These are phyloP conservation scores for Drepanosiphum platanoidis DNA, from an alignment of 2,888 invertebrate species.

Conservation along the genomic window DNA sequence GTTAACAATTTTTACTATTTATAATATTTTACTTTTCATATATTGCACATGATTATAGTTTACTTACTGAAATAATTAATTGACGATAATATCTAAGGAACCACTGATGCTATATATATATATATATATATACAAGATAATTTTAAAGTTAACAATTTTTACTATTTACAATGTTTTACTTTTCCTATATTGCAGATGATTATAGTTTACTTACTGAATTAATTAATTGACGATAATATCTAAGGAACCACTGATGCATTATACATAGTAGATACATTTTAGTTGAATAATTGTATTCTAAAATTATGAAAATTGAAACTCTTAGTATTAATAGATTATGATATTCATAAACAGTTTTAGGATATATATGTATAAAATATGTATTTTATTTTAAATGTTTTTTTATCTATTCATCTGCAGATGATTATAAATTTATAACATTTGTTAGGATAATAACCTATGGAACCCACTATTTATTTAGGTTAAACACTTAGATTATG, in stretches of 20 bases:
- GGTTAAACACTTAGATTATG: not conserved
- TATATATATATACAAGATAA: not conserved
- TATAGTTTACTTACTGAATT: not conserved
- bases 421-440: no score
- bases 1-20: not conserved
- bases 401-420: no score
- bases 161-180: not conserved
- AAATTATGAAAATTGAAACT: no score
- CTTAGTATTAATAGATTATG: no score
- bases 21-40: not conserved
- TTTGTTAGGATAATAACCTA: no score
- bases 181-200: not conserved
- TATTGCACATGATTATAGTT: not conserved
- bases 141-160: not conserved
- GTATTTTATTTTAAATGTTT: no score
- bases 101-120: not conserved
- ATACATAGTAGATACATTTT: not conserved
- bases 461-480: no score
- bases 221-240: slow-evolving; percentile 14
- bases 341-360: no score
- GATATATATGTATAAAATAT: no score
- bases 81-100: slow-evolving; percentile 33
- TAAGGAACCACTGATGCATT: slow-evolving; percentile 30
- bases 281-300: not conserved
- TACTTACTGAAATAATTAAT: not conserved